Conservation (phyloP, 2,113 vertebrate species). For the Callospermophilus lateralis region DNA sequence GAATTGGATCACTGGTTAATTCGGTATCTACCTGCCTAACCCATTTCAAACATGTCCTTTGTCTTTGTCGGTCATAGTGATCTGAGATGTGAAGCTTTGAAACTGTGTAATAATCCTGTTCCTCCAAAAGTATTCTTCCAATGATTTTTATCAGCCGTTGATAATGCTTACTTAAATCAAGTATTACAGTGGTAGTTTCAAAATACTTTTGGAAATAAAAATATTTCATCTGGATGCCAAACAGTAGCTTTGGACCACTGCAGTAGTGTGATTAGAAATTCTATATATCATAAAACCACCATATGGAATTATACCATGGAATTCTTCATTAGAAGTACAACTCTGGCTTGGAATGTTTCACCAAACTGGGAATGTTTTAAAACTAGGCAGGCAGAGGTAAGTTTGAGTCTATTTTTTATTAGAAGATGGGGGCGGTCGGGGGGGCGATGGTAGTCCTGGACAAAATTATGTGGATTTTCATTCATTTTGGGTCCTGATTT, state of each 20-base stretch:
- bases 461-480: neutral
- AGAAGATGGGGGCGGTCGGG: neutral
- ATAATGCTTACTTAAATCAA: neutral
- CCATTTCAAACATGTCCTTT: neutral
- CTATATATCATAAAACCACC: neutral
- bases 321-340: neutral
- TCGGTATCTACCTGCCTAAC: neutral
- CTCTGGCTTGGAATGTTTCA: neutral
- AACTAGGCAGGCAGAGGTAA: neutral
- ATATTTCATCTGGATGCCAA: neutral
- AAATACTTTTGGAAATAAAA: conserved; percentile 46
- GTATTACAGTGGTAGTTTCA: neutral
- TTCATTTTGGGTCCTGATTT: neutral
- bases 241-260: neutral
- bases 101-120: neutral
- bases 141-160: neutral
- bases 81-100: neutral
- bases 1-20: neutral
- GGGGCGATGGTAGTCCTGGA: neutral
- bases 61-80: neutral
- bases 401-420: neutral
- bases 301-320: neutral
- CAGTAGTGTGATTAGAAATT: neutral
- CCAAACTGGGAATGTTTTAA: neutral
- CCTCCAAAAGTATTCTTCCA: neutral